These are phyloP conservation scores for Hippasteria phrygiana DNA, from an alignment of 53 echinoderm and acorn worm species.

Conservation along the genomic window DNA sequence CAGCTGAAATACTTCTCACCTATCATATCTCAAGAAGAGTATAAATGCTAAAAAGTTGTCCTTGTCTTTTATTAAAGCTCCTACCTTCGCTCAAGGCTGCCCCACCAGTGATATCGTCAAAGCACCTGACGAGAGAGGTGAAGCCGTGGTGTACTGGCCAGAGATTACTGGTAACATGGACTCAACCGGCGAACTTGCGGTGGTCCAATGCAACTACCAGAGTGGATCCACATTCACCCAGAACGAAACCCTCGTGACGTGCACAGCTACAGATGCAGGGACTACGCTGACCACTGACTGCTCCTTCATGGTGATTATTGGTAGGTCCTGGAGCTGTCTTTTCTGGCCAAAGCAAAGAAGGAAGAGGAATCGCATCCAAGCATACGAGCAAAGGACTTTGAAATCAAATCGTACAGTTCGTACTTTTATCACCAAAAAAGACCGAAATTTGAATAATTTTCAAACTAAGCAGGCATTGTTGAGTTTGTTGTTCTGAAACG, in stretches of 20 bases:
- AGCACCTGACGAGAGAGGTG: not conserved
- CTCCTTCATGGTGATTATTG: slow-evolving; percentile 16
- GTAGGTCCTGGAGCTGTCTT: not conserved
- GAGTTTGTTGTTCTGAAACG: too few species aligned
- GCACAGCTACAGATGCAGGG: slow-evolving; percentile 20
- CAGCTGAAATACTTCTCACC: too few species aligned
- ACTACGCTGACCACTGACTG: not conserved
- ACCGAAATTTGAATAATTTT: too few species aligned
- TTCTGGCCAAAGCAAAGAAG: too few species aligned
- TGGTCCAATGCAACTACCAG: not conserved
- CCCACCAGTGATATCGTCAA: not conserved
- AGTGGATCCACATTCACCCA: slow-evolving; percentile 21
- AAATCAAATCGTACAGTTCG: too few species aligned
- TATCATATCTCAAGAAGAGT: too few species aligned
- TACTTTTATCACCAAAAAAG: too few species aligned
- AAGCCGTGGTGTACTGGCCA: not conserved
- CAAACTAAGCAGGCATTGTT: too few species aligned
- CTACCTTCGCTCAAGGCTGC: slow-evolving; percentile 10
- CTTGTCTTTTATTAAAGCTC: not conserved
- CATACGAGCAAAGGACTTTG: too few species aligned
- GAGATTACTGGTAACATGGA: not conserved
- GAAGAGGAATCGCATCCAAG: not conserved
- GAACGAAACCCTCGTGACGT: slow-evolving; percentile 19
- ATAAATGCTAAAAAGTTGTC: too few species aligned
- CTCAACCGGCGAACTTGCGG: slow-evolving; percentile 11